A percentile compares a stretch with the other conserved stretches of the same genome.
Conservation (phyloP, 2,113 vertebrate species). For the Heterotis niloticus region DNA sequence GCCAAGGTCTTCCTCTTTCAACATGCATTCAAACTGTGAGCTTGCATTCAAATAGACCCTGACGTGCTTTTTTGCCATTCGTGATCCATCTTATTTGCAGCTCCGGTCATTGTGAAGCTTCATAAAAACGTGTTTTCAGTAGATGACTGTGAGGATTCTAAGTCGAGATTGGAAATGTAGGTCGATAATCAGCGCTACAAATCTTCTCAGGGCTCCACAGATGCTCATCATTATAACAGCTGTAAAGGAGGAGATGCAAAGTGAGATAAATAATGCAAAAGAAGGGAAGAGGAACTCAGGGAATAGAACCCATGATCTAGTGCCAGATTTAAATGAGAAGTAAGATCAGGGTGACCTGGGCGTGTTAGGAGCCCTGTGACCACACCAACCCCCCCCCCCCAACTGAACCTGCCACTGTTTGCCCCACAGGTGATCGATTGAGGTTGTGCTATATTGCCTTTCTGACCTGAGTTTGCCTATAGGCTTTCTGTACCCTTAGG, state of each 20-base stretch:
- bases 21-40: background rate
- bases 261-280: background rate
- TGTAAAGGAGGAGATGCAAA: background rate
- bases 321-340: conserved; percentile 3
- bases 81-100: no score
- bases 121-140: no score
- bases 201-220: background rate
- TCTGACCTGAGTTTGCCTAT: background rate
- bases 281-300: no score
- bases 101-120: no score
- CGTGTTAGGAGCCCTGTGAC: background rate
- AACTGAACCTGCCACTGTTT: no score
- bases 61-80: no score
- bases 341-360: background rate
- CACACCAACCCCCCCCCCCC: no score
- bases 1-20: background rate
- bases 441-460: background rate
- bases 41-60: background rate
- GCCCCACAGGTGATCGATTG: background rate
- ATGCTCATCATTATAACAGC: background rate
- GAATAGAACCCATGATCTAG: background rate
- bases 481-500: background rate
- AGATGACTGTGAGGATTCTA: no score
- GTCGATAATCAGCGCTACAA: background rate
- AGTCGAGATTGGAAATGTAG: background rate